These are phyloP conservation scores for Zoanthus gigantus DNA, from an alignment of 92 coral and sea anemone genomes.

Conservation along the genomic window DNA sequence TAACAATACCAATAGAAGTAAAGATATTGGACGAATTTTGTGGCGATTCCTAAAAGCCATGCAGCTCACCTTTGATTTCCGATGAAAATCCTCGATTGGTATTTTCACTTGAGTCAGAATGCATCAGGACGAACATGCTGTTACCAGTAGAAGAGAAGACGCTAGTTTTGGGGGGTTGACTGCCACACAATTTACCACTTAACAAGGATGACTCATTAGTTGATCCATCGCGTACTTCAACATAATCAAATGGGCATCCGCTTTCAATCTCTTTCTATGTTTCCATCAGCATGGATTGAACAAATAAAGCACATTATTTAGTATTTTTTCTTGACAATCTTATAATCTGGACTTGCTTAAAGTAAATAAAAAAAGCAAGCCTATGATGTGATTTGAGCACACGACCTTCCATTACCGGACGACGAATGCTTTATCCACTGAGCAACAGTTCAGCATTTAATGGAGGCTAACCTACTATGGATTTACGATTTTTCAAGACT, in stretches of 20 bases:
- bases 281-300: neutral
- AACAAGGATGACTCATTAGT: conserved; percentile 59
- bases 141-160: conserved; percentile 60
- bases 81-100: conserved; percentile 63
- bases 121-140: conserved; percentile 68
- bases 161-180: neutral
- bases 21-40: no score
- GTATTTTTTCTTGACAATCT: no score
- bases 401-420: no score
- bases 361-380: no score
- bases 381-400: no score
- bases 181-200: conserved; percentile 63
- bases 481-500: no score
- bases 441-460: no score
- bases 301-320: neutral
- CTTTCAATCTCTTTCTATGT: conserved; percentile 62
- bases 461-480: no score
- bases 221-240: conserved; percentile 65
- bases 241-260: conserved; percentile 75
- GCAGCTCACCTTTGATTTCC: conserved; percentile 25
- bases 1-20: no score
- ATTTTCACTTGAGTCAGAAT: conserved; percentile 54
- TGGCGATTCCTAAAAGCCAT: neutral
- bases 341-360: no score
- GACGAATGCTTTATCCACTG: no score